Percentiles rank a stretch among this genome's conserved stretches.
phyloP scores from a whole-genome alignment of 1,140 invertebrate genomes.

The Pissodes strobi region DNA sequence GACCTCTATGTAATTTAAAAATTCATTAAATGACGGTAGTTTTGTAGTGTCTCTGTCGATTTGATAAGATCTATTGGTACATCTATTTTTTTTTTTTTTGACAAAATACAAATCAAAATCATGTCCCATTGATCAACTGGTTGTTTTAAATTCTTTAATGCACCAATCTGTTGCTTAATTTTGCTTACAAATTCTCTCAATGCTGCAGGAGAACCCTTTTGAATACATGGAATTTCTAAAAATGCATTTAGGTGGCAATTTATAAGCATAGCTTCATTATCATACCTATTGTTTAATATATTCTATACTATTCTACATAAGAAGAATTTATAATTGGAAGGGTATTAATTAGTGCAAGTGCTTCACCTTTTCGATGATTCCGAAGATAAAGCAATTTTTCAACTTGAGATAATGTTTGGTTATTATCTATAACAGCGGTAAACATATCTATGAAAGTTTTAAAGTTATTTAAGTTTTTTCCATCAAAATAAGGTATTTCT shows the following conservation, averaged over 20 bases:
- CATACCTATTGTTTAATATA: conserved; percentile 14
- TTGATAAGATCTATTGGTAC: conserved; percentile 6
- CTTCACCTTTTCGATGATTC: too few species aligned
- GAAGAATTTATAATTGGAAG: conserved; percentile 3
- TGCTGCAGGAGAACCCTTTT: neutral
- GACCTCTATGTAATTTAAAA: conserved; percentile 12
- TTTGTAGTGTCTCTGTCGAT: neutral
- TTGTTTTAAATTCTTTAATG: conserved; percentile 4
- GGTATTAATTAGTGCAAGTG: neutral
- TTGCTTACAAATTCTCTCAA: conserved; percentile 15
- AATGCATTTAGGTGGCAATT: conserved; percentile 6
- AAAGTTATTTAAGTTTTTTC: conserved; percentile 6
- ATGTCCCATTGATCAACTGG: conserved; percentile 7
- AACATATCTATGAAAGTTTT: neutral
- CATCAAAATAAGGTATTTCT: conserved; percentile 8
- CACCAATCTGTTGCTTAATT: conserved; percentile 7
- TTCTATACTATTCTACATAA: conserved; percentile 3
- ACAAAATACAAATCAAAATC: conserved; percentile 3
- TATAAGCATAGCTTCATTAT: conserved; percentile 3
- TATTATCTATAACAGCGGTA: neutral
- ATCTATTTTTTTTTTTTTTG: neutral
- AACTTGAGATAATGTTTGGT: neutral
- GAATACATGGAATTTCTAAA: neutral
- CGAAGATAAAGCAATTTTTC: too few species aligned
- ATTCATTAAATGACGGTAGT: conserved; percentile 5